Percentiles rank a stretch among this genome's conserved stretches.
These are phyloP conservation scores for Drosophila ohnishii DNA, from an alignment of 1,140 invertebrate genomes.

Conservation along the genomic window DNA sequence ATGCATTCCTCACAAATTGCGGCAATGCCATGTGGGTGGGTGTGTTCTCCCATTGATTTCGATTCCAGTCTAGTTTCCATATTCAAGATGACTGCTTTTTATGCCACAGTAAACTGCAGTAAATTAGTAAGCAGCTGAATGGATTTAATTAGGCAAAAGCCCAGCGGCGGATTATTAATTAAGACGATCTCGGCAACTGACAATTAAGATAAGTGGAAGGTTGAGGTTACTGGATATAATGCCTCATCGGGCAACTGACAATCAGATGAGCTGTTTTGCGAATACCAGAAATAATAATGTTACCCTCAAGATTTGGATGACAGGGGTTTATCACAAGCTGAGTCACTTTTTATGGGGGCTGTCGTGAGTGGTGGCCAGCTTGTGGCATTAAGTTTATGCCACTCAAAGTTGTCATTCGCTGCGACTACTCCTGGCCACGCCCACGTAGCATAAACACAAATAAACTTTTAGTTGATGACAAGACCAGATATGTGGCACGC, in stretches of 20 bases:
- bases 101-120: constrained; percentile 28
- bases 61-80: constrained; percentile 27
- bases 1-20: not conserved
- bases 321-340: constrained; percentile 4
- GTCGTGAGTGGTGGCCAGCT: constrained; percentile 1
- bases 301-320: constrained; percentile 6
- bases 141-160: constrained; percentile 40
- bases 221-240: constrained; percentile 23
- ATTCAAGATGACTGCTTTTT: constrained; percentile 41
- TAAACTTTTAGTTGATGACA: constrained; percentile 47
- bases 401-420: constrained; percentile 21
- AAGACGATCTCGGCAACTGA: constrained; percentile 23
- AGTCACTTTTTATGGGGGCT: constrained; percentile 29
- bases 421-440: constrained; percentile 27
- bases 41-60: constrained; percentile 5
- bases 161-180: constrained; percentile 45
- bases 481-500: constrained; percentile 52
- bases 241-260: constrained; percentile 23
- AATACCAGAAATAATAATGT: constrained; percentile 13
- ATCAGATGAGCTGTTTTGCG: constrained; percentile 14
- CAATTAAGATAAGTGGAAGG: constrained; percentile 36
- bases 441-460: constrained; percentile 52
- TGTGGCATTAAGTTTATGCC: constrained; percentile 21
- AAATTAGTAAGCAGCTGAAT: constrained; percentile 44
- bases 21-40: constrained; percentile 23